Evolutionary conservation across 2,797 vertebrate species (phyloP), one percentile per base, ranked within the genome.

Genomic region (Heteromormyrus szaboi): DNA sequence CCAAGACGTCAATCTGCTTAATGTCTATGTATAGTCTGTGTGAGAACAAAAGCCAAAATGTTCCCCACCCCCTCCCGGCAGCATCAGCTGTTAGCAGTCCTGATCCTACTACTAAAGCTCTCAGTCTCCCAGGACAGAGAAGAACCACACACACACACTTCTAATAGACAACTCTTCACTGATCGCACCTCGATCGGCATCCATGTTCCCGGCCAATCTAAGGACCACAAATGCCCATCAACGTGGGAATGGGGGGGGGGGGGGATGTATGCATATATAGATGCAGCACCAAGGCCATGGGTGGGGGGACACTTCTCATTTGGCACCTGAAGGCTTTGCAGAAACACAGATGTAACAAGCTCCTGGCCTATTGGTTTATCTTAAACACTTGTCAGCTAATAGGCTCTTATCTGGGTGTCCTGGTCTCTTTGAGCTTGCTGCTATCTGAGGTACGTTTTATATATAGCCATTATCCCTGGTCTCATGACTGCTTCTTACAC

Each of bases 401-500:
- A 91, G 91, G 90, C 87, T 92, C 89, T 92, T 93, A 93, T 92
- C 92, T 92, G 86, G 87, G 89, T 87, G 89, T 72, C 89, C 91
- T 91, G 91, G 91, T 90, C 89, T 76, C 90, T 91, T 88, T 91
- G 89, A 91, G 90, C 88, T 48, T 56, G 41, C 90, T 89, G 89
- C 89, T 92, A 93, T 92, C 91, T 89, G 87, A 92, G 90, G 90
- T 91, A 91, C 51, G 91, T 93, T 59, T n/a, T 95, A 95, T 94
- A 93, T 95, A 95, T 96, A 96, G 94, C 92, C 44, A 79, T 91
- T 90, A 92, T 95, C 92, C 93, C 88, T 46, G 87, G 94, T 95
- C 95, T 94, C 93, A 94, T 96, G 95, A 95, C 93, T 92, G 91
- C 88, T 92, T 94, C 94, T 94, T 95, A 93, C 92, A 94, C 92